A percentile compares a stretch with the other conserved stretches of the same genome.
Conservation (phyloP, 2,888 invertebrate genomes). For the Amphipoea lucens region DNA sequence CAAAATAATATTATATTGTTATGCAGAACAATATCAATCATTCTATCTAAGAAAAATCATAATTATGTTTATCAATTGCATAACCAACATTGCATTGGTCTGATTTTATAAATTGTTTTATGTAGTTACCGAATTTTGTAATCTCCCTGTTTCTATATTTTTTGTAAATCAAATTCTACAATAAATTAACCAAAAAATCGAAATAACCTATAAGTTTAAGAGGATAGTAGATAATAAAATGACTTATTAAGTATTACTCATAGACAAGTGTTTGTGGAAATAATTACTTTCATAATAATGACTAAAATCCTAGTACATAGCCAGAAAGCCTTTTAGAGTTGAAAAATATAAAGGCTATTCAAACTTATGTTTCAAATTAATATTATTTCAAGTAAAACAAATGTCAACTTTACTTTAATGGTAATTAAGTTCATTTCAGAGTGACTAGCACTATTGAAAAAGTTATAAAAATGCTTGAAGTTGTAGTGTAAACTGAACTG, state of each 20-base stretch:
- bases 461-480: no score
- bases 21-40: background rate
- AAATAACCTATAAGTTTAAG: background rate
- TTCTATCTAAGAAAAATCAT: background rate
- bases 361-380: no score
- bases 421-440: no score
- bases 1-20: background rate
- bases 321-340: background rate
- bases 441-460: no score
- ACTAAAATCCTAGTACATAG: background rate
- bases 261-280: background rate
- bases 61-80: slow-evolving; percentile 2
- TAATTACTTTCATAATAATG: background rate
- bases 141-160: no score
- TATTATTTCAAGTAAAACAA: no score
- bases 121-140: background rate
- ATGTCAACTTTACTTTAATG: no score
- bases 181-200: background rate
- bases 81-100: no score
- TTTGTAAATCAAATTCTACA: background rate
- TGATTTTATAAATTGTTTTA: background rate
- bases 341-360: background rate
- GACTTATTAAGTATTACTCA: background rate
- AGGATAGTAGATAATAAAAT: background rate
- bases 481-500: no score